These are phyloP conservation scores for Hafferia zeledoni DNA, from an alignment of 2,797 vertebrate genomes.

Conservation along the genomic window DNA sequence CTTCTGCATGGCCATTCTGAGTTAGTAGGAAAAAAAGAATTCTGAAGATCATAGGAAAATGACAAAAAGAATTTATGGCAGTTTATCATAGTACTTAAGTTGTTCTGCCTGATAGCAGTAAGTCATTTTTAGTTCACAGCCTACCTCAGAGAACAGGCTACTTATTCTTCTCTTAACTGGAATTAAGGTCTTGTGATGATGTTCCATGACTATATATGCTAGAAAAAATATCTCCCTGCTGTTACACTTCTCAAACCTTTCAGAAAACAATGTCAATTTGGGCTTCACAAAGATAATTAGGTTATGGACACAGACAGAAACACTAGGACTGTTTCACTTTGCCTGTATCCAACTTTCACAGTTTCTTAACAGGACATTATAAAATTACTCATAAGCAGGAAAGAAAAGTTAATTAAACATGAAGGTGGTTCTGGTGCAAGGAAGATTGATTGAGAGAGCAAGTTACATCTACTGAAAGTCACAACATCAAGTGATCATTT, in stretches of 20 bases:
- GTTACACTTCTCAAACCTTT: not conserved
- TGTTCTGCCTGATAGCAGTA: not conserved
- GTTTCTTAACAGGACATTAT: not conserved
- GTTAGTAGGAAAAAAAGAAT: not conserved
- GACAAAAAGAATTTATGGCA: not conserved
- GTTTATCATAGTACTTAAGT: not conserved
- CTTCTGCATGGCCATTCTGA: slow-evolving; percentile 84
- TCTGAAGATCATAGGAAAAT: not conserved
- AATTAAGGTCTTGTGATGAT: not conserved
- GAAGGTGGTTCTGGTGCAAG: not conserved
- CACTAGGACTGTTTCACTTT: not conserved
- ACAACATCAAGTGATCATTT: not conserved
- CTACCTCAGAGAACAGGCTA: not conserved
- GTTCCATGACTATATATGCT: not conserved
- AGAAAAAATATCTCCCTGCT: not conserved
- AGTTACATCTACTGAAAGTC: not conserved
- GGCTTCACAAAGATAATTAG: not conserved
- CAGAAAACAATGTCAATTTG: not conserved
- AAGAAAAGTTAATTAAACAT: not conserved
- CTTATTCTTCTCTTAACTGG: not conserved
- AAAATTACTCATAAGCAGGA: not conserved
- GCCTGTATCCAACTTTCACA: not conserved
- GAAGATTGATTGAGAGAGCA: not conserved
- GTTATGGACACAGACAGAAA: not conserved
- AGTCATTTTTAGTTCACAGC: not conserved